Evolutionary conservation across 2,113 vertebrate species (phyloP).

Genomic region (Prietella phreatophila): DNA sequence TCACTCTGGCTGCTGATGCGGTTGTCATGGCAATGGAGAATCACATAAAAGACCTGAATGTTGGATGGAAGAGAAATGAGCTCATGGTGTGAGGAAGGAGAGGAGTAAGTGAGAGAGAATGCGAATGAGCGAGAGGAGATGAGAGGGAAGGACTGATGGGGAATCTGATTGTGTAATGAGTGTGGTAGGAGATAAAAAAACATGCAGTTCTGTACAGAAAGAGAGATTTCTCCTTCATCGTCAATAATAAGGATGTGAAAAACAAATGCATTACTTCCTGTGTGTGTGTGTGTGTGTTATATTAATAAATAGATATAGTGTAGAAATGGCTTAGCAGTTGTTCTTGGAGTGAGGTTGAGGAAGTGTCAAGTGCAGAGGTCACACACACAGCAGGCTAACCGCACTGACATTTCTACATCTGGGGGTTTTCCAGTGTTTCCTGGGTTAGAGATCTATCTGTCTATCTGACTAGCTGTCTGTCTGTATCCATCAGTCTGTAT

Average conservation of each 20-base stretch:
- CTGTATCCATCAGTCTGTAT: too few relatives aligned
- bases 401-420: not conserved
- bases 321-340: not conserved
- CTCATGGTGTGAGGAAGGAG: not conserved
- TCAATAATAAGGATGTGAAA: not conserved
- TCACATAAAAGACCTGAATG: conserved; percentile 3
- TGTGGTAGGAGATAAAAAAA: not conserved
- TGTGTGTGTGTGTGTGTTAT: too few relatives aligned
- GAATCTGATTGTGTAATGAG: not conserved
- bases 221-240: not conserved
- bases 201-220: not conserved
- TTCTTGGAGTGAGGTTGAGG: not conserved
- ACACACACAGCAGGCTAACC: not conserved
- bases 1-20: conserved; percentile 12
- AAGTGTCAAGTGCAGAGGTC: not conserved
- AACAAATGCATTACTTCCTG: not conserved
- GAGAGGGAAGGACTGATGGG: not conserved
- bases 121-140: not conserved
- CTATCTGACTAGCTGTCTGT: not conserved
- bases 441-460: not conserved
- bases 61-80: conserved; percentile 21
- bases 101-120: not conserved
- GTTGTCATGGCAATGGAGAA: conserved; percentile 16
- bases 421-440: not conserved
- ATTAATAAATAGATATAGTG: not conserved